Percentiles rank a stretch among this genome's conserved stretches.
Conservation (phyloP, 2,888 invertebrate species). For the Silvanus unidentatus region DNA sequence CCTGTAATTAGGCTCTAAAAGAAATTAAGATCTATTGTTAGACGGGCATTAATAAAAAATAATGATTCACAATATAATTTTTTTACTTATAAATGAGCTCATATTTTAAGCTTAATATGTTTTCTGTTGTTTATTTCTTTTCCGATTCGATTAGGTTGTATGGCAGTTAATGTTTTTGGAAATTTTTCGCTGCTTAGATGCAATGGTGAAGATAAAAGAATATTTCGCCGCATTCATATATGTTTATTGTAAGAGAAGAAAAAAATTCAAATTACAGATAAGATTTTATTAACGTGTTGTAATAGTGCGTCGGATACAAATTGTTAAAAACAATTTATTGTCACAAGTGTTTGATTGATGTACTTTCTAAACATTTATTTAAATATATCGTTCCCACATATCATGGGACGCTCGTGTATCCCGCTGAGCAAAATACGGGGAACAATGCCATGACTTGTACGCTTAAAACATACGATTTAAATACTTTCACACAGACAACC, state of each 20-base stretch:
- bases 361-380: constrained; percentile 6
- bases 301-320: too few species aligned
- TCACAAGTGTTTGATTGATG: constrained; percentile 2
- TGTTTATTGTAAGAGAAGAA: too few species aligned
- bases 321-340: too few species aligned
- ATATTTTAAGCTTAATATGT: not conserved
- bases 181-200: too few species aligned
- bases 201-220: too few species aligned
- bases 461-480: constrained; percentile 1
- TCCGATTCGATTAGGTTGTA: too few species aligned
- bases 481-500: constrained; percentile 6
- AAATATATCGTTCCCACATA: constrained; percentile 5
- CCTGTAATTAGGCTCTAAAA: constrained; percentile 7
- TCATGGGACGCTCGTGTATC: not conserved
- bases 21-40: constrained; percentile 13
- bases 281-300: too few species aligned
- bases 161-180: too few species aligned
- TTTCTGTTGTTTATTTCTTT: too few species aligned
- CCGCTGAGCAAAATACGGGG: constrained; percentile 4
- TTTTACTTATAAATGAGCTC: not conserved
- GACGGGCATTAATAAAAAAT: not conserved
- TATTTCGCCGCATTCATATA: too few species aligned
- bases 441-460: constrained; percentile 3
- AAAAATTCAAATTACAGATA: too few species aligned
- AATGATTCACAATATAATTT: not conserved